Conservation (phyloP, 2,797 vertebrate genomes). For the Gouania willdenowi region DNA sequence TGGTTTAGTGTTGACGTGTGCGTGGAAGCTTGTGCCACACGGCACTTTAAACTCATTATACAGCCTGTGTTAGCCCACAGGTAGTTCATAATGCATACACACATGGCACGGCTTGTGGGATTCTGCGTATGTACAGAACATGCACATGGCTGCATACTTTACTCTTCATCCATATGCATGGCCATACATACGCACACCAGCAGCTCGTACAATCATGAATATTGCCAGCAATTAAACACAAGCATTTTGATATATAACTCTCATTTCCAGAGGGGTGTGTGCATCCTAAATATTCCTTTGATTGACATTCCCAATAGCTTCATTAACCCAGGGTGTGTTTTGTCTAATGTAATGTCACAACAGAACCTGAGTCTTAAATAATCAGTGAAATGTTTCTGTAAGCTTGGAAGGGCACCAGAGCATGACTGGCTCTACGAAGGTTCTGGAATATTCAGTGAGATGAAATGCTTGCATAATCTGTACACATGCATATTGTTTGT, state of each 20-base stretch:
- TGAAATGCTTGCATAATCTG: too few relatives aligned
- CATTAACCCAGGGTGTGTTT: slow-evolving; percentile 40
- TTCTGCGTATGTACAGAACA: not conserved
- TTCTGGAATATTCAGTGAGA: slow-evolving; percentile 26
- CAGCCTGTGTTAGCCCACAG: not conserved
- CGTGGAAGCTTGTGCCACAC: not conserved
- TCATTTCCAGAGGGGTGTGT: slow-evolving; percentile 17
- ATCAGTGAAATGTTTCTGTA: slow-evolving; percentile 24
- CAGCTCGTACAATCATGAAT: not conserved
- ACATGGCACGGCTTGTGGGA: slow-evolving; percentile 1
- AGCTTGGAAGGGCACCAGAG: slow-evolving; percentile 25
- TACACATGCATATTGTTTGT: too few relatives aligned
- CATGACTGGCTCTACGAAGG: slow-evolving; percentile 25
- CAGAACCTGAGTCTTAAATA: slow-evolving; percentile 16
- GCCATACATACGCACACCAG: not conserved
- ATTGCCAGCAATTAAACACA: slow-evolving; percentile 13
- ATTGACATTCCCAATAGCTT: slow-evolving; percentile 38
- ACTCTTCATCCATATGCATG: slow-evolving; percentile 21
- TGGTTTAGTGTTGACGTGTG: too few relatives aligned
- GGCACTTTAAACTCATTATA: slow-evolving; percentile 1
- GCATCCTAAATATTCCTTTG: slow-evolving; percentile 23
- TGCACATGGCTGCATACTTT: not conserved
- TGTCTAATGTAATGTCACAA: slow-evolving; percentile 10
- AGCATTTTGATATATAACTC: not conserved
- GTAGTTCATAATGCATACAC: not conserved